Percentiles rank a stretch among this genome's conserved stretches.
Evolutionary conservation across 2,888 invertebrate species (phyloP).

Genomic region (Desoria tigrina): DNA sequence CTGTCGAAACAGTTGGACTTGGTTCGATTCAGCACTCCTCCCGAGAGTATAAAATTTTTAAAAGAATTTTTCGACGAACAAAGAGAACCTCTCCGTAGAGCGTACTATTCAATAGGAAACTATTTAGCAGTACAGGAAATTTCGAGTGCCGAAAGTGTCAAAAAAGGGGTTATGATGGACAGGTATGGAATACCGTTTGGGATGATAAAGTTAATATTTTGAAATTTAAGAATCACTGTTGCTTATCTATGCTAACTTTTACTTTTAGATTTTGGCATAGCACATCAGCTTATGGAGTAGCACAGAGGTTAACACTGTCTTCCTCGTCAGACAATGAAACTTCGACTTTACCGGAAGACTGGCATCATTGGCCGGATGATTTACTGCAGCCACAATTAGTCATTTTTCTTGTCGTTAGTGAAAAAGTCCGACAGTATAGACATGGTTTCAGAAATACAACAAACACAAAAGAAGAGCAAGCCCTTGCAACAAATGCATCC

Average conservation of each 20-base stretch:
- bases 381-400: constrained; percentile 59
- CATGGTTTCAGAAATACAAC: constrained; percentile 52
- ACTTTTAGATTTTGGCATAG: constrained; percentile 60
- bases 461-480: constrained; percentile 51
- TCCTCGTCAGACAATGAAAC: constrained; percentile 40
- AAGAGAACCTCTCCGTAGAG: constrained; percentile 55
- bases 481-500: constrained; percentile 38
- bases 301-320: constrained; percentile 55
- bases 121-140: constrained; percentile 59
- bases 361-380: constrained; percentile 59
- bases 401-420: constrained; percentile 58
- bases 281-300: constrained; percentile 59
- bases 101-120: constrained; percentile 60
- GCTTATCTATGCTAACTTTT: neutral
- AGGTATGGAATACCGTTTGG: constrained; percentile 54
- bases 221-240: no score
- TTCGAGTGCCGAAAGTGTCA: constrained; percentile 47
- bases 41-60: constrained; percentile 56
- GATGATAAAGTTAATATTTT: neutral
- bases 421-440: constrained; percentile 56
- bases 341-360: constrained; percentile 5
- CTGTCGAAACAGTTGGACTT: constrained; percentile 56
- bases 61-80: constrained; percentile 57
- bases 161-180: constrained; percentile 59
- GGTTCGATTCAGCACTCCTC: constrained; percentile 57